These are phyloP conservation scores for Spilogale gracilis DNA, from an alignment of 2,113 vertebrate species.

Conservation along the genomic window DNA sequence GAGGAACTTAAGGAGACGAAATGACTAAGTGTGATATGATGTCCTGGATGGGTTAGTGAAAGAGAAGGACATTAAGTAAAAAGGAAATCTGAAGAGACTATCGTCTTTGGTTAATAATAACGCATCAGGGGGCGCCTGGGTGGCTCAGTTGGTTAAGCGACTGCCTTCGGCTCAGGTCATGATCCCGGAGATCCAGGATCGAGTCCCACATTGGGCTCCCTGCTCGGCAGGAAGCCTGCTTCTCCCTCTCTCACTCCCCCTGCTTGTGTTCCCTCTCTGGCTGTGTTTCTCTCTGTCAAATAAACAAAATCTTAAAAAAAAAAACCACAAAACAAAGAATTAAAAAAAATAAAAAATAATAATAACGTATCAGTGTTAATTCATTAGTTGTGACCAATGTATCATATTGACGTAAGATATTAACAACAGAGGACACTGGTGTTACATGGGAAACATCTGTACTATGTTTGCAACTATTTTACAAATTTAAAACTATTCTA, in stretches of 20 bases:
- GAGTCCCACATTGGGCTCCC: too few species aligned
- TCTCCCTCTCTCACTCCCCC: too few species aligned
- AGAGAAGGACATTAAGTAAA: neutral
- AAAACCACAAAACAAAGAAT: too few species aligned
- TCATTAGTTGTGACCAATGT: slow-evolving; percentile 9
- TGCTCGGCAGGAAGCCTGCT: too few species aligned
- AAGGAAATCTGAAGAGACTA: slow-evolving; percentile 9
- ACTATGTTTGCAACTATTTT: neutral
- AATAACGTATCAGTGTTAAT: neutral
- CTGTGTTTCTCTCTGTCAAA: too few species aligned
- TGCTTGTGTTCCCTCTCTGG: too few species aligned
- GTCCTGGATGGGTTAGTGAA: neutral
- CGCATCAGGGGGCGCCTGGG: too few species aligned
- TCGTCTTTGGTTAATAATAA: neutral
- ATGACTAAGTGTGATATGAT: neutral
- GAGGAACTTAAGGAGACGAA: neutral
- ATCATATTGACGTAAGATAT: neutral
- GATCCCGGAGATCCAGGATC: too few species aligned
- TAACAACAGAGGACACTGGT: neutral
- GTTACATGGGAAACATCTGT: neutral
- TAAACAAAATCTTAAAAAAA: too few species aligned
- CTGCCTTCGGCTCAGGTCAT: too few species aligned
- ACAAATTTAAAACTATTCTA: neutral
- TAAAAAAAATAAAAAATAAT: neutral
- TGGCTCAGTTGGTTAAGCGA: too few species aligned